These are phyloP conservation scores for Tetranychus piercei DNA, from an alignment of 2,888 invertebrate species.

Conservation along the genomic window DNA sequence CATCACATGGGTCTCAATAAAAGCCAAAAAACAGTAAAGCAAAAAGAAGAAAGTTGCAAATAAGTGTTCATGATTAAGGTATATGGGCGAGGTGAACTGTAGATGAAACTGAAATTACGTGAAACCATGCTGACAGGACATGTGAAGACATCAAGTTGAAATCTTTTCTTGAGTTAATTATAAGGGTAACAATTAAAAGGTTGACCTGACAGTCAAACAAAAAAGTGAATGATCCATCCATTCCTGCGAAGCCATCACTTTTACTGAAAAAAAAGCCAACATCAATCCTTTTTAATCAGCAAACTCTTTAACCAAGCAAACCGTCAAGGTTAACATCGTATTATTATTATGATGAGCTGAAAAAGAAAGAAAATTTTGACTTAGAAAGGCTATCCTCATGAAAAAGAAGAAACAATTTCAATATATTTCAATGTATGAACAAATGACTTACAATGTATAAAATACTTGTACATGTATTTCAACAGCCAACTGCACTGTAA, in stretches of 20 bases:
- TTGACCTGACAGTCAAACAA: not conserved
- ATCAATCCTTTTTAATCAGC: too few species aligned
- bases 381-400: too few species aligned
- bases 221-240: not conserved
- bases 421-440: too few species aligned
- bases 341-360: not conserved
- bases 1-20: not conserved
- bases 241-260: not conserved
- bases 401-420: too few species aligned
- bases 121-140: not conserved
- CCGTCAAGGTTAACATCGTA: not conserved
- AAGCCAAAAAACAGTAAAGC: not conserved
- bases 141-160: not conserved
- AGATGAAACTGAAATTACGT: not conserved
- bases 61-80: not conserved
- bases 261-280: too few species aligned
- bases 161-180: not conserved
- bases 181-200: not conserved
- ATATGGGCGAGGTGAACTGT: not conserved
- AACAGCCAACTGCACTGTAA: too few species aligned
- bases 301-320: not conserved
- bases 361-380: not conserved
- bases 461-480: too few species aligned
- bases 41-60: not conserved
- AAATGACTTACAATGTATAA: too few species aligned